phyloP scores from a whole-genome alignment of 1,140 invertebrate genomes.

The Dysdera silvatica region DNA sequence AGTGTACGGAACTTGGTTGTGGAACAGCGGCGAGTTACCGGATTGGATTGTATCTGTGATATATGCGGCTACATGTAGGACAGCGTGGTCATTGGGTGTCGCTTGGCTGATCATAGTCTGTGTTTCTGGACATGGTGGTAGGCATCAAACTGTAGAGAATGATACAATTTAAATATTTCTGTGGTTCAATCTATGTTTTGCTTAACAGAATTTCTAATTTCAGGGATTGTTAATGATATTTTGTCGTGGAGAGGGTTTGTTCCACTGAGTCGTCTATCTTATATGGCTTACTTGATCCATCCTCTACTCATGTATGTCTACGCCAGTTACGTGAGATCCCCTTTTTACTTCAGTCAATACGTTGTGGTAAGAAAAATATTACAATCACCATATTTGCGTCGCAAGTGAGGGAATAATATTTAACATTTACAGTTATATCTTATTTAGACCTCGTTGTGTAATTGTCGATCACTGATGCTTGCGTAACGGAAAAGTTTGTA shows the following conservation, averaged over 20 bases:
- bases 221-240: conserved; percentile 30
- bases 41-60: conserved; percentile 16
- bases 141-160: neutral
- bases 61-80: conserved; percentile 26
- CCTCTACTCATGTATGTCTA: conserved; percentile 33
- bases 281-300: conserved; percentile 33
- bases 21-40: conserved; percentile 28
- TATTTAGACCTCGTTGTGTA: neutral
- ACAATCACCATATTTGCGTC: neutral
- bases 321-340: conserved; percentile 25
- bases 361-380: conserved; percentile 31
- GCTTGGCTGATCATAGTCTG: conserved; percentile 29
- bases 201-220: neutral
- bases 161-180: neutral
- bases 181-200: neutral
- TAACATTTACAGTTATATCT: neutral
- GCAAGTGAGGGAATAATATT: neutral
- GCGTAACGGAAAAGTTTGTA: neutral
- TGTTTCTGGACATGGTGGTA: conserved; percentile 29
- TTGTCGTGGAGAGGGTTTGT: conserved; percentile 33
- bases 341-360: conserved; percentile 32
- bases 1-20: conserved; percentile 23
- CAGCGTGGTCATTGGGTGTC: conserved; percentile 26
- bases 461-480: neutral
- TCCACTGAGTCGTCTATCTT: conserved; percentile 28